phyloP scores from a whole-genome alignment of 2,797 vertebrate genomes.

The Typhlichthys eigenmanni region DNA sequence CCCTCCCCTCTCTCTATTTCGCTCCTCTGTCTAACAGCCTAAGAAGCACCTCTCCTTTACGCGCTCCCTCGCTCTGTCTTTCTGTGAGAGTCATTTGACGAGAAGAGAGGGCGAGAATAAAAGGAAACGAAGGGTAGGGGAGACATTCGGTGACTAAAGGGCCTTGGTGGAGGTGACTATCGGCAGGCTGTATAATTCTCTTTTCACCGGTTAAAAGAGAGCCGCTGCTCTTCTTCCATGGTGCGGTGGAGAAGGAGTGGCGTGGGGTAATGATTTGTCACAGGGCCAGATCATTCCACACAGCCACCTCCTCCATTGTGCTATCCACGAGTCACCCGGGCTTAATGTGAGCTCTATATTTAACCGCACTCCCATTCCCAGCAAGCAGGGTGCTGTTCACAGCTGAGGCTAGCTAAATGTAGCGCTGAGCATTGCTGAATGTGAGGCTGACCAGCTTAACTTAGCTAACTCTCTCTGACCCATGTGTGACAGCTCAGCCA shows the following conservation, averaged over 20 bases:
- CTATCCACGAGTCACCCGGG: slow-evolving; percentile 56
- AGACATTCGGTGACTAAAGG: neutral
- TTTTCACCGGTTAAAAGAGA: slow-evolving; percentile 76
- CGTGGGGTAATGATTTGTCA: slow-evolving; percentile 71
- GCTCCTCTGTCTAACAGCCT: slow-evolving; percentile 23
- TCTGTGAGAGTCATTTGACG: slow-evolving; percentile 44
- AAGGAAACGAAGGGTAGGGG: slow-evolving; percentile 21
- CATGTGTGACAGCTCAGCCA: slow-evolving; percentile 87
- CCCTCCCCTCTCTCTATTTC: neutral
- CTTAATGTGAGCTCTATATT: slow-evolving; percentile 90
- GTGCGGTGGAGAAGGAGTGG: slow-evolving; percentile 44
- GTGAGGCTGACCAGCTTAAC: slow-evolving; percentile 48
- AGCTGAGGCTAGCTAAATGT: slow-evolving; percentile 84
- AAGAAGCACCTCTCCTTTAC: slow-evolving; percentile 60
- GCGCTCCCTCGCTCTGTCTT: slow-evolving; percentile 9
- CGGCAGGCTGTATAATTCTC: slow-evolving; percentile 52
- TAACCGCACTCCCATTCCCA: slow-evolving; percentile 83
- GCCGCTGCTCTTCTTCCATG: slow-evolving; percentile 58
- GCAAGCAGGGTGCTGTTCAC: slow-evolving; percentile 78
- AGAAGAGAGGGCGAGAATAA: slow-evolving; percentile 42
- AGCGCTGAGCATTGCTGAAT: slow-evolving; percentile 33
- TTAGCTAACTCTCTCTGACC: slow-evolving; percentile 70
- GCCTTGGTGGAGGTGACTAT: slow-evolving; percentile 37
- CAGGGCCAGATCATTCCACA: slow-evolving; percentile 69
- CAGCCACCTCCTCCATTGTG: slow-evolving; percentile 56